phyloP scores from a whole-genome alignment of 2,113 vertebrate genomes.

The Xyrauchen texanus region DNA sequence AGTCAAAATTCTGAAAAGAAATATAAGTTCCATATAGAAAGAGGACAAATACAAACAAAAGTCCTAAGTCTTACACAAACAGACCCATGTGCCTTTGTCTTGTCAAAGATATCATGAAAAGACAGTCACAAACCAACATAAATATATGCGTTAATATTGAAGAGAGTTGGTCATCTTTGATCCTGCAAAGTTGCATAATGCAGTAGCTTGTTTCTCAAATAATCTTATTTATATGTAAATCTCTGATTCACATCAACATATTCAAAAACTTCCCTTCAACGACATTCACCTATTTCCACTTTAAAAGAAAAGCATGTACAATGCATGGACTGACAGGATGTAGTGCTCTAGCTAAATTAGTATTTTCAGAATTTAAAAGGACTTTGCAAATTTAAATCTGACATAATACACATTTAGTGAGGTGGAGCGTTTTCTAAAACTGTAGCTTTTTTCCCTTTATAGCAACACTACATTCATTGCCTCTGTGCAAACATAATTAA shows the following conservation, averaged over 20 bases:
- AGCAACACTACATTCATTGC: slow-evolving; percentile 42
- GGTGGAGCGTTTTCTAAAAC: background rate
- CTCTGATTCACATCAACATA: slow-evolving; percentile 20
- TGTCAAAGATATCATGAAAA: background rate
- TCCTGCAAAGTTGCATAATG: background rate
- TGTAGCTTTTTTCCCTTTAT: background rate
- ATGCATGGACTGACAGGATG: slow-evolving; percentile 7
- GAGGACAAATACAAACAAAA: too few relatives aligned
- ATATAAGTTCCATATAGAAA: too few relatives aligned
- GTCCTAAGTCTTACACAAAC: too few relatives aligned
- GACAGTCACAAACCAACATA: background rate
- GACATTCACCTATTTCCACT: slow-evolving; percentile 2
- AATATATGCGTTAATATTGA: background rate
- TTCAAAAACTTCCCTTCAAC: background rate
- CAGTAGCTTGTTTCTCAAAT: background rate
- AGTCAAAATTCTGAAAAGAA: too few relatives aligned
- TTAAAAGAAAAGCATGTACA: slow-evolving; percentile 14
- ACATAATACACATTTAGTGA: slow-evolving; percentile 2
- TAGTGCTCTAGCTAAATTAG: background rate
- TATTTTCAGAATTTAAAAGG: background rate
- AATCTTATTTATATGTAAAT: slow-evolving; percentile 18
- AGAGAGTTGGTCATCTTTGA: background rate
- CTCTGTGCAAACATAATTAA: slow-evolving; percentile 14
- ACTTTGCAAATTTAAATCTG: background rate
- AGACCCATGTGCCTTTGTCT: background rate